Evolutionary conservation across 2,113 vertebrate species (phyloP).

Genomic region (Lanius collurio): DNA sequence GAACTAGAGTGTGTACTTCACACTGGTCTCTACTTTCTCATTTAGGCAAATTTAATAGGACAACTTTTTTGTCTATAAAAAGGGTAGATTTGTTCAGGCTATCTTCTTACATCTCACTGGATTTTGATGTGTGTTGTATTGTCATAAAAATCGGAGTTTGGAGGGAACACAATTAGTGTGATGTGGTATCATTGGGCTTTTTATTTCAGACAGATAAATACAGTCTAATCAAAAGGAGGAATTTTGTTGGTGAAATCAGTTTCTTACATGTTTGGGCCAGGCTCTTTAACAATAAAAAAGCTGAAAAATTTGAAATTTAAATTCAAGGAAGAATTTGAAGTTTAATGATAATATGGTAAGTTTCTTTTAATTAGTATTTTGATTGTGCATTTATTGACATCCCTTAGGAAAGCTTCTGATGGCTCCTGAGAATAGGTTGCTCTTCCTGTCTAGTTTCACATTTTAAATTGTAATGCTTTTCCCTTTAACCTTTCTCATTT

Average conservation of each 20-base stretch:
- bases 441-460: background rate
- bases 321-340: background rate
- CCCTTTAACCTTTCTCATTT: background rate
- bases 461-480: background rate
- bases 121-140: background rate
- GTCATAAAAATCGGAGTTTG: background rate
- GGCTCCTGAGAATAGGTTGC: background rate
- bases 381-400: background rate
- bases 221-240: background rate
- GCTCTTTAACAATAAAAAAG: background rate
- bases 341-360: background rate
- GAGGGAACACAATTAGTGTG: background rate
- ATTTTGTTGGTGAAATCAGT: background rate
- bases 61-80: background rate
- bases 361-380: background rate
- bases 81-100: background rate
- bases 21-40: accelerated
- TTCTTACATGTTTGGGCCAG: background rate
- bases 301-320: background rate
- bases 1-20: background rate
- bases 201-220: background rate
- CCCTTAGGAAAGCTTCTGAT: background rate
- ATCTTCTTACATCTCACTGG: background rate
- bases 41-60: background rate
- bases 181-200: background rate